Evolutionary conservation across 2,113 vertebrate genomes (phyloP).

Genomic region (Crotalus helleri): DNA sequence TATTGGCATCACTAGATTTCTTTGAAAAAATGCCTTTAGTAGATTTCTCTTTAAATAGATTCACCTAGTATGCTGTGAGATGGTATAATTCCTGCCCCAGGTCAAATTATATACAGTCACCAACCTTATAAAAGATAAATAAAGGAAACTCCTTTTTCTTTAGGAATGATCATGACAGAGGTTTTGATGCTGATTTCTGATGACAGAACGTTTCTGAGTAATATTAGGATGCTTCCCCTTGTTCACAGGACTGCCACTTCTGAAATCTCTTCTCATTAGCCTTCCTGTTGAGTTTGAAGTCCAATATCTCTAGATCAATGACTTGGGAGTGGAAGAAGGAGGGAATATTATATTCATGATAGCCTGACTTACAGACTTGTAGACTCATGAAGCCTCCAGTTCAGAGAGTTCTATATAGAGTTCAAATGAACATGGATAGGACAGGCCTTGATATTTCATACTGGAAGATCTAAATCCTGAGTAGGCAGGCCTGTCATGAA

Average conservation of each 20-base stretch:
- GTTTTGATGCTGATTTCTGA: not conserved
- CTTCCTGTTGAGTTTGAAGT: not conserved
- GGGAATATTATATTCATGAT: not conserved
- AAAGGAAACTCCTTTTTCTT: not conserved
- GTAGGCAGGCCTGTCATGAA: not conserved
- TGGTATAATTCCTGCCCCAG: not conserved
- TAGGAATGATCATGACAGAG: not conserved
- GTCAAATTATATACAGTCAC: not conserved
- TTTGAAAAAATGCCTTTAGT: not conserved
- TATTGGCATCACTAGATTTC: not conserved
- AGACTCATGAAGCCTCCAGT: not conserved
- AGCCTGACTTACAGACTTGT: not conserved
- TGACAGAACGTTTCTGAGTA: not conserved
- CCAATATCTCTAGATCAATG: not conserved
- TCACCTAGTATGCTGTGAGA: not conserved
- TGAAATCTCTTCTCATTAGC: not conserved
- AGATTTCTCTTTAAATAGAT: not conserved
- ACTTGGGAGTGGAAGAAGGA: not conserved
- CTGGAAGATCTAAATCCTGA: not conserved
- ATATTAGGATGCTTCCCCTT: not conserved
- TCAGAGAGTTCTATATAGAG: not conserved
- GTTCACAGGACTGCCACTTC: not conserved
- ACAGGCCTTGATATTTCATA: not conserved
- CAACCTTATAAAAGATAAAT: not conserved
- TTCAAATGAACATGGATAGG: not conserved